Percentiles rank a stretch among this genome's conserved stretches.
These are phyloP conservation scores for Pithys albifrons DNA, from an alignment of 2,113 vertebrate genomes.

Conservation along the genomic window DNA sequence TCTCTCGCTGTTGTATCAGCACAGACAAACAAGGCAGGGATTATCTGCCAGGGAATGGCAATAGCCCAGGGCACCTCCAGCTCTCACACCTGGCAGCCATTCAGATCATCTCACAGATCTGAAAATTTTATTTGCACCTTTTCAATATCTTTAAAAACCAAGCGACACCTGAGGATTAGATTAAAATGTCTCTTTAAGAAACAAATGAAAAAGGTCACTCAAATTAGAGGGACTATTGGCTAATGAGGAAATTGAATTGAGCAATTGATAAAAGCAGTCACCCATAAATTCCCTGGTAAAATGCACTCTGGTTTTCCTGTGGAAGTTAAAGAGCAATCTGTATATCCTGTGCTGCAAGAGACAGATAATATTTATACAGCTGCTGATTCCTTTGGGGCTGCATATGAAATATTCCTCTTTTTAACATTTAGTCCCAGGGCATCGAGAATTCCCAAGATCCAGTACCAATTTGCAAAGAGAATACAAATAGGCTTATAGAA, in stretches of 20 bases:
- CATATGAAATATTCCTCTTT: neutral
- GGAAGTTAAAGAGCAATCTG: neutral
- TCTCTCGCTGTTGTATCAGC: neutral
- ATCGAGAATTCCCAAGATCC: neutral
- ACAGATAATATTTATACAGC: neutral
- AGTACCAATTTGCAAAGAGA: neutral
- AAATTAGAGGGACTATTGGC: neutral
- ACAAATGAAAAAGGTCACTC: neutral
- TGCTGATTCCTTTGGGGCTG: neutral
- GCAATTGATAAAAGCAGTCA: conserved; percentile 17
- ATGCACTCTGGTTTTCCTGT: neutral
- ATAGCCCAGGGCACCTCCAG: neutral
- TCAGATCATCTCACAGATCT: neutral
- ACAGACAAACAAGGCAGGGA: neutral
- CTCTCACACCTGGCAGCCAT: neutral
- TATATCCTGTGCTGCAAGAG: neutral
- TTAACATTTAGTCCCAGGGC: neutral
- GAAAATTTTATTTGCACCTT: neutral
- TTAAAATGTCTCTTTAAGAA: conserved; percentile 32
- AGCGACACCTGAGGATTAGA: neutral
- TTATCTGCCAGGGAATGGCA: neutral
- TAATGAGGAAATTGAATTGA: neutral
- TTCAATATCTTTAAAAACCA: neutral
- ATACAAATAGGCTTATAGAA: neutral
- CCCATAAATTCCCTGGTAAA: neutral